Percentiles rank a stretch among this genome's conserved stretches.
Conservation (phyloP, 1,140 invertebrate species). For the Drosophila tsacasi region DNA sequence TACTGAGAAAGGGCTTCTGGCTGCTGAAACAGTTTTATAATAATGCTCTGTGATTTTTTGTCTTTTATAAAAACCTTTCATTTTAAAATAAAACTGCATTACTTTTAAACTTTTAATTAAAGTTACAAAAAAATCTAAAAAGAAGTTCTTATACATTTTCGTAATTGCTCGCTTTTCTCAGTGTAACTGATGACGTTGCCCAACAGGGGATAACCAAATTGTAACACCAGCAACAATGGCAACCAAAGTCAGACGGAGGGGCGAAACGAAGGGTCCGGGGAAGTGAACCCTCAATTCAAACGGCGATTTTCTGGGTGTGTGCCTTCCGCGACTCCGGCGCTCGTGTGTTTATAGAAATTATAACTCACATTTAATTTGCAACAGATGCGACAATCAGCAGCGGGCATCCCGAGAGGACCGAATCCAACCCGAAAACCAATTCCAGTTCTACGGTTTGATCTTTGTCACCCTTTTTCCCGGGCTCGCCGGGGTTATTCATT, state of each 20-base stretch:
- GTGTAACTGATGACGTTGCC: conserved; percentile 35
- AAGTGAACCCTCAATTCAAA: conserved; percentile 72
- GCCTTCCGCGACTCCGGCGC: conserved; percentile 14
- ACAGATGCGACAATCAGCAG: conserved; percentile 81
- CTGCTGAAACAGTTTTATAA: too few relatives aligned
- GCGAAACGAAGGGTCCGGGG: conserved; percentile 11
- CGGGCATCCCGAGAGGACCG: conserved; percentile 42
- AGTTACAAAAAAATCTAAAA: not conserved
- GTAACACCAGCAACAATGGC: conserved; percentile 74
- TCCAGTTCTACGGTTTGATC: conserved; percentile 73
- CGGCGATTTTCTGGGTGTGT: conserved; percentile 69
- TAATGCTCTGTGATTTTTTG: too few relatives aligned
- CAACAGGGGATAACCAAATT: conserved; percentile 71
- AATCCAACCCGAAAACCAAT: conserved; percentile 18
- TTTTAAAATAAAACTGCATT: too few relatives aligned
- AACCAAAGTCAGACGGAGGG: conserved; percentile 49
- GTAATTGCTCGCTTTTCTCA: not conserved
- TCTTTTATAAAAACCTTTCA: too few relatives aligned
- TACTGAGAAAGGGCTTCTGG: too few relatives aligned
- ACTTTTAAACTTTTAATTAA: too few relatives aligned
- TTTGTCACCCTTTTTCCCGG: conserved; percentile 71
- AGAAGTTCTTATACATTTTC: not conserved
- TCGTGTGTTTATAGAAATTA: conserved; percentile 79
- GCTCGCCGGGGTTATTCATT: conserved; percentile 25
- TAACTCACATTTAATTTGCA: conserved; percentile 85